phyloP scores from a whole-genome alignment of 2,113 vertebrate species.

The Nyctereutes procyonoides region DNA sequence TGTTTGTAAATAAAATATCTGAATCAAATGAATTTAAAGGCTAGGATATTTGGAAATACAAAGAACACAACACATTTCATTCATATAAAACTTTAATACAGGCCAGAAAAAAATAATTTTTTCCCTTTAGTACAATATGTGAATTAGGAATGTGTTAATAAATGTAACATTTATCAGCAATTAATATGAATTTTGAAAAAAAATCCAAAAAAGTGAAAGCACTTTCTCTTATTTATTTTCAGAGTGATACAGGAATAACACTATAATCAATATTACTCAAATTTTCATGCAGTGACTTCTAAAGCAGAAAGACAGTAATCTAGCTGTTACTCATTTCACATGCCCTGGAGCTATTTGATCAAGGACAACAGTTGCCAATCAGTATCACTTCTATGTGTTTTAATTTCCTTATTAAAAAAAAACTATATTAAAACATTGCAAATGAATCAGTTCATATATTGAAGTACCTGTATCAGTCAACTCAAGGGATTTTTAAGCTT shows the following conservation, averaged over 20 bases:
- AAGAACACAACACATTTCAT: not conserved
- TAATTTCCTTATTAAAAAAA: conserved; percentile 27
- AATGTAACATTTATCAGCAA: not conserved
- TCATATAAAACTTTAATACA: not conserved
- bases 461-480: not conserved
- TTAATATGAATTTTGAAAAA: not conserved
- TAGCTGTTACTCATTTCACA: not conserved
- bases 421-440: not conserved
- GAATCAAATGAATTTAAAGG: not conserved
- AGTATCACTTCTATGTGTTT: not conserved
- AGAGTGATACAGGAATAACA: not conserved
- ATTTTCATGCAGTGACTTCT: not conserved
- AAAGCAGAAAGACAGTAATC: not conserved
- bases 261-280: not conserved
- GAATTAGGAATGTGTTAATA: not conserved
- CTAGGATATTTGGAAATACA: not conserved
- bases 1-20: not conserved
- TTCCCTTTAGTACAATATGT: not conserved
- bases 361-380: not conserved
- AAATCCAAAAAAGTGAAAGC: not conserved
- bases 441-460: conserved; percentile 24
- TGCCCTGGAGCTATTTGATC: not conserved
- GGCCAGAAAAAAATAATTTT: not conserved
- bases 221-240: not conserved
- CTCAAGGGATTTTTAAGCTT: not conserved